phyloP scores from a whole-genome alignment of 2,888 invertebrate species.

The Miltochrista miniata region DNA sequence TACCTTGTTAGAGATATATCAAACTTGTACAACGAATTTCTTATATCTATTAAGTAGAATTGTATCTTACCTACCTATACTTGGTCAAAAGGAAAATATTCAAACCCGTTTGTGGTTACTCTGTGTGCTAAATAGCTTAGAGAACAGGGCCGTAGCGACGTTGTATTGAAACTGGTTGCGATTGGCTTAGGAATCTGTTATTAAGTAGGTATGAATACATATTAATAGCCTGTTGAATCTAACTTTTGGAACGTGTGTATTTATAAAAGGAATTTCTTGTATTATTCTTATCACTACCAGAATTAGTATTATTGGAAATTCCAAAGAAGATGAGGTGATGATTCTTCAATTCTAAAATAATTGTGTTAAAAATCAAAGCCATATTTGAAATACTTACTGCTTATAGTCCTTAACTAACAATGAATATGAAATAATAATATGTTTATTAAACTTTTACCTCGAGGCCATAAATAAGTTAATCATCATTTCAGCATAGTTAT shows the following conservation, averaged over 20 bases:
- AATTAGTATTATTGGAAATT: no score
- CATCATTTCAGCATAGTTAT: no score
- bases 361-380: no score
- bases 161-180: conserved; percentile 9
- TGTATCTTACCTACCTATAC: background rate
- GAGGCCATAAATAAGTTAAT: no score
- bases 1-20: background rate
- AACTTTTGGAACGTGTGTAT: background rate
- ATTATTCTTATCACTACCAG: no score
- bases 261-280: background rate
- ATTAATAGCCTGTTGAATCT: background rate
- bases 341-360: no score
- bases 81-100: background rate
- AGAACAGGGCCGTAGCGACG: conserved; percentile 10
- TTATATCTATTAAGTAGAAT: background rate
- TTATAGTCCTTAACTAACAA: no score
- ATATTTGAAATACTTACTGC: no score
- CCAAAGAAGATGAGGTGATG: no score
- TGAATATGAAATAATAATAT: no score
- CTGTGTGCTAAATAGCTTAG: conserved; percentile 9
- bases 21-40: background rate
- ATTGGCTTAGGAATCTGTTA: conserved; percentile 6
- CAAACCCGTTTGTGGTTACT: conserved; percentile 11
- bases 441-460: no score
- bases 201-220: background rate